Conservation (phyloP, 2,888 invertebrate genomes). For the Eupithecia dodoneata region DNA sequence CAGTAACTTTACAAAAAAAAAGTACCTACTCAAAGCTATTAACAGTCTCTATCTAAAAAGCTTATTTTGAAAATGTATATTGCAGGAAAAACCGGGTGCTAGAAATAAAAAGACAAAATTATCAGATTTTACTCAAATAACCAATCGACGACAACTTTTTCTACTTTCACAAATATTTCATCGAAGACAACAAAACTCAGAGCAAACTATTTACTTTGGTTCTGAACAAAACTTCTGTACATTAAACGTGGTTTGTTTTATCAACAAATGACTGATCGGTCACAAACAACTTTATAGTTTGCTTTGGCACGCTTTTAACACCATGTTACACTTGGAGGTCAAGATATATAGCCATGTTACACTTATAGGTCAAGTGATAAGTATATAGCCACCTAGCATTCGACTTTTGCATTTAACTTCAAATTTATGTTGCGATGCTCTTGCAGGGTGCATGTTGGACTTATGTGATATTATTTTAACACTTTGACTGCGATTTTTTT, state of each 20-base stretch:
- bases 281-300: conserved; percentile 14
- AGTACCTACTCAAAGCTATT: too few relatives aligned
- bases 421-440: too few relatives aligned
- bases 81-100: not conserved
- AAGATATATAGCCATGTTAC: too few relatives aligned
- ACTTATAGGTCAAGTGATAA: too few relatives aligned
- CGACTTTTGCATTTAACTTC: too few relatives aligned
- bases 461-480: too few relatives aligned
- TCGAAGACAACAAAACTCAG: not conserved
- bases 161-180: conserved; percentile 1
- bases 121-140: not conserved
- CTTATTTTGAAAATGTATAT: not conserved
- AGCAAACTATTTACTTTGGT: conserved; percentile 9
- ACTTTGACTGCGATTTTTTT: too few relatives aligned
- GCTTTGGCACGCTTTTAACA: not conserved
- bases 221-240: conserved; percentile 2
- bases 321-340: not conserved
- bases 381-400: too few relatives aligned
- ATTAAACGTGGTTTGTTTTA: conserved; percentile 1
- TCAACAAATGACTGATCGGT: conserved; percentile 8
- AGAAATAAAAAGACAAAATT: not conserved
- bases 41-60: too few relatives aligned
- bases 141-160: not conserved
- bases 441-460: too few relatives aligned
- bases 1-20: not conserved